phyloP scores from a whole-genome alignment of 2,888 invertebrate species.

The Hipparchia semele region DNA sequence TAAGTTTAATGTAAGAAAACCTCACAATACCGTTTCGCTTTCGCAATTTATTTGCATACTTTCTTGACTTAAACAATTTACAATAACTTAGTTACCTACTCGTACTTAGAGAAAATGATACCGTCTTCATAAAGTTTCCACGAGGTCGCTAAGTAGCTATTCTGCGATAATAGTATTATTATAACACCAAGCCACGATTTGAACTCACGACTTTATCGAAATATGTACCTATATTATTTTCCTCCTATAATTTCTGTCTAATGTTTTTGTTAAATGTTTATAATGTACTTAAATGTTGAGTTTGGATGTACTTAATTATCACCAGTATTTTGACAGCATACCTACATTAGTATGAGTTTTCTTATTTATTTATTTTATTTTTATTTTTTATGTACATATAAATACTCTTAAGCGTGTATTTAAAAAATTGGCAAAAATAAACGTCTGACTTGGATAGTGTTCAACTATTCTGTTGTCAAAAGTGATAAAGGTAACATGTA shows the following conservation, averaged over 20 bases:
- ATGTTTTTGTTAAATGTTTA: slow-evolving; percentile 10
- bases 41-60: slow-evolving; percentile 11
- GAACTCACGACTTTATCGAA: slow-evolving; percentile 9
- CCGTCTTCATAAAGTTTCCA: slow-evolving; percentile 11
- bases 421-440: slow-evolving; percentile 1
- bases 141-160: not conserved
- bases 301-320: not conserved
- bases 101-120: not conserved
- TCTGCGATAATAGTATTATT: not conserved
- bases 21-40: slow-evolving; percentile 7
- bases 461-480: slow-evolving; percentile 32
- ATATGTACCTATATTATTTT: not conserved
- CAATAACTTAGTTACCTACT: not conserved
- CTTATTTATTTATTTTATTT: too few species aligned
- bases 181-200: slow-evolving; percentile 1
- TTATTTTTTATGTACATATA: too few species aligned
- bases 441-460: slow-evolving; percentile 20
- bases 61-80: not conserved
- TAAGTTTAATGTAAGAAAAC: not conserved
- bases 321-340: too few species aligned
- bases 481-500: slow-evolving; percentile 10
- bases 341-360: too few species aligned
- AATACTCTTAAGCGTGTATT: too few species aligned
- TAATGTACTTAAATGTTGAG: not conserved
- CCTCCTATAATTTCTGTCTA: not conserved